Percentiles rank a stretch among this genome's conserved stretches.
Evolutionary conservation across 2,797 vertebrate species (phyloP).

Genomic region (Ciconia nigra): DNA sequence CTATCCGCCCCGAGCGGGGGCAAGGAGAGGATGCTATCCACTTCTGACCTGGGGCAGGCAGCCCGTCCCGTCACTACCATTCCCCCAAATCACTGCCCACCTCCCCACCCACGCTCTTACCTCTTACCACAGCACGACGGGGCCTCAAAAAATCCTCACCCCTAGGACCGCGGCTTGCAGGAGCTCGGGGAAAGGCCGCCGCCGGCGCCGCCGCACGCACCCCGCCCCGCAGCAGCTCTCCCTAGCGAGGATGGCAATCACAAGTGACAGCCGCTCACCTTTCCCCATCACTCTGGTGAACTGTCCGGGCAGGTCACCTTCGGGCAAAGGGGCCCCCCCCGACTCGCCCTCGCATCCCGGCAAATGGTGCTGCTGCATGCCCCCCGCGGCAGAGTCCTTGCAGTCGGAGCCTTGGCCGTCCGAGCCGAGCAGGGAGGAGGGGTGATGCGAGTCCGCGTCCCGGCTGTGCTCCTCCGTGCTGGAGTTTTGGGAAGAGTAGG

Average conservation of each 20-base stretch:
- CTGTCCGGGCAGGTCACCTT: conserved; percentile 93
- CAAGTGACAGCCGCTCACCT: conserved; percentile 73
- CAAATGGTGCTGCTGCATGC: conserved; percentile 82
- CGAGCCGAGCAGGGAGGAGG: conserved; percentile 76
- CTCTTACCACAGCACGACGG: neutral
- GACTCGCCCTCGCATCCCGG: conserved; percentile 87
- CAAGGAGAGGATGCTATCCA: neutral
- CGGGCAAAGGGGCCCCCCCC: conserved; percentile 78
- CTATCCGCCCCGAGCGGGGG: fast-evolving
- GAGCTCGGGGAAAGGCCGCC: neutral
- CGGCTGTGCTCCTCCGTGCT: conserved; percentile 75
- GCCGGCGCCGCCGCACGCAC: fast-evolving
- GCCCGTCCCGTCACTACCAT: neutral
- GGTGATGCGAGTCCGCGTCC: conserved; percentile 67
- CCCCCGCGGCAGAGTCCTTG: conserved; percentile 74
- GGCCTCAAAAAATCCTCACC: neutral
- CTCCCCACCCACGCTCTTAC: fast-evolving
- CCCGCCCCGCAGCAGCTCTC: neutral
- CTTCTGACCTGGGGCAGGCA: neutral
- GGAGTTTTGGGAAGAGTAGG: conserved; percentile 74
- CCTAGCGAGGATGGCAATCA: neutral
- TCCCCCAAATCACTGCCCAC: neutral
- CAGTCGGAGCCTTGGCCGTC: conserved; percentile 66
- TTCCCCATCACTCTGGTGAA: conserved; percentile 99
- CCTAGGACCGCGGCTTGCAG: fast-evolving